Conservation (phyloP, 1,140 invertebrate species). For the Megalopta genalis region DNA sequence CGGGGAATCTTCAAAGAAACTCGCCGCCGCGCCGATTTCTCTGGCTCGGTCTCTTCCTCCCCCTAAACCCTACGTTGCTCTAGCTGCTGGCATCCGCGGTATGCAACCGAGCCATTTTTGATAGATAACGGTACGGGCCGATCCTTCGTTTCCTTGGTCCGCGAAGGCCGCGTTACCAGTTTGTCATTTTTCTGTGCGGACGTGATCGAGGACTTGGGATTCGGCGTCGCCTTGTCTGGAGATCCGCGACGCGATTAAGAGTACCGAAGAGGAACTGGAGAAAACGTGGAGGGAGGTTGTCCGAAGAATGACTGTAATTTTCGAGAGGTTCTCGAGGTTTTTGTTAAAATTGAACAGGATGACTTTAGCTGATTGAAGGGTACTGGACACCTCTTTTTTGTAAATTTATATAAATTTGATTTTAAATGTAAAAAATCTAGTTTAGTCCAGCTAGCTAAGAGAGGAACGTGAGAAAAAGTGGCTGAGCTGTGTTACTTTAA, state of each 20-base stretch:
- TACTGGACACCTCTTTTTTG: no score
- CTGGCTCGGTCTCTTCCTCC: background rate
- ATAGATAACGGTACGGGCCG: conserved; percentile 18
- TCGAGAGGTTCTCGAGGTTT: no score
- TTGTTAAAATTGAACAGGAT: no score
- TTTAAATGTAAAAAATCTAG: no score
- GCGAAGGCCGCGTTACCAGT: background rate
- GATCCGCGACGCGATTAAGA: background rate
- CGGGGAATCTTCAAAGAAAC: conserved; percentile 61
- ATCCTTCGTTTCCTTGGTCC: background rate
- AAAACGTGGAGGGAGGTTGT: no score
- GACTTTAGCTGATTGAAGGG: no score
- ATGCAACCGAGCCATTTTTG: conserved; percentile 9
- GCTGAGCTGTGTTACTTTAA: no score
- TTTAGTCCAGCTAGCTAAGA: no score
- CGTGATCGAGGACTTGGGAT: background rate
- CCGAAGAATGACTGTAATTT: no score
- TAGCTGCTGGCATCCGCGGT: conserved; percentile 8
- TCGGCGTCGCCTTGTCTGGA: background rate
- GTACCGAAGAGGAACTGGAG: background rate
- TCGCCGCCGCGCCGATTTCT: conserved; percentile 37
- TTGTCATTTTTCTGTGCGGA: background rate
- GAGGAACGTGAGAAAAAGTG: no score
- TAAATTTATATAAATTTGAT: no score
- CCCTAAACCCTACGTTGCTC: background rate